Conservation (phyloP, 2,888 invertebrate species). For the Sisyra nigra region DNA sequence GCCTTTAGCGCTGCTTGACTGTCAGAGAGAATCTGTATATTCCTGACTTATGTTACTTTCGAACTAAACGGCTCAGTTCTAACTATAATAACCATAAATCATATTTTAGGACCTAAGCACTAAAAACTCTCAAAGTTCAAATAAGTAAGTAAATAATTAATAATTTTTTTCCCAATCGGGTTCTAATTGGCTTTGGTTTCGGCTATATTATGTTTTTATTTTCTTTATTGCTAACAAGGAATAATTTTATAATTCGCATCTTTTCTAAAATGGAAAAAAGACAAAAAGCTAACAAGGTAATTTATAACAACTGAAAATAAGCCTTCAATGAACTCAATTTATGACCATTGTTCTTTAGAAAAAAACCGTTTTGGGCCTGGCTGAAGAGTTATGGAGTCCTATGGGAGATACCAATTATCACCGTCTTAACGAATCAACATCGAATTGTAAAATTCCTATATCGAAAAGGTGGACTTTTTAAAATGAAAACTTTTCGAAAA, state of each 20-base stretch:
- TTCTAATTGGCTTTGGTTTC: no score
- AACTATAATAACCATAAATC: not conserved
- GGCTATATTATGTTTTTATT: not conserved
- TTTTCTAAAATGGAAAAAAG: conserved; percentile 9
- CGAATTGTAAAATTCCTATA: conserved; percentile 18
- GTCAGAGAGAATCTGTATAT: no score
- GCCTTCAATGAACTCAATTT: not conserved
- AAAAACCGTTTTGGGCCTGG: conserved; percentile 25
- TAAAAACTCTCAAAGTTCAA: no score
- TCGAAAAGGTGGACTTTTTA: conserved; percentile 18
- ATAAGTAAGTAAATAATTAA: no score
- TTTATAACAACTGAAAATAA: not conserved
- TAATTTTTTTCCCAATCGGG: no score
- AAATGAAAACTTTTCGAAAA: not conserved
- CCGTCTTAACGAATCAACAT: conserved; percentile 25
- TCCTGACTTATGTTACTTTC: no score
- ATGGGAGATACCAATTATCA: conserved; percentile 21
- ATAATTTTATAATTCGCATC: conserved; percentile 5
- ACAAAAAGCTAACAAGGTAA: conserved; percentile 5
- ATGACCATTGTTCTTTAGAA: conserved; percentile 10
- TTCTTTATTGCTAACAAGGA: conserved; percentile 5
- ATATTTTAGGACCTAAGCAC: no score
- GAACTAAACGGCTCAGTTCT: no score
- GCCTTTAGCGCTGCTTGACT: no score
- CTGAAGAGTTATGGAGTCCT: conserved; percentile 25